Evolutionary conservation across 2,113 vertebrate species (phyloP), one percentile per base, ranked within the genome.

Genomic region (Eubucco bourcierii): DNA sequence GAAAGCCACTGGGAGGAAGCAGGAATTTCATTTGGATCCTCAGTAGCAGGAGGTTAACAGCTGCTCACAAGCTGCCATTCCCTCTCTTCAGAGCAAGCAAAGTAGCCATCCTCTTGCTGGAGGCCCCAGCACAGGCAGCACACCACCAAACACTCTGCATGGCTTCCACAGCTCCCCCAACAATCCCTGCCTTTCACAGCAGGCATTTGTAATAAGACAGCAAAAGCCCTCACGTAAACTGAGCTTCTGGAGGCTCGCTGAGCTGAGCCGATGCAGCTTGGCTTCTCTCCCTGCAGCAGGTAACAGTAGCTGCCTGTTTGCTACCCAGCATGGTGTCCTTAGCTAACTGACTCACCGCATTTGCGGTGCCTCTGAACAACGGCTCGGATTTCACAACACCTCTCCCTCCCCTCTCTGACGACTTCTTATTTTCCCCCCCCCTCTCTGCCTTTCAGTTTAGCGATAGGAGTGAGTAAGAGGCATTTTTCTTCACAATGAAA

Each of bases 401-500:
- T 73, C 68, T 68, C 53, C 73, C 74, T 72, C 66, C 70, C 59
- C 75, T 39, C 75, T 39, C 12, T 61, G 15, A 71, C 68, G 15
- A 71, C 72, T 74, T 93, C 63, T 70, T 67, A 20, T 50, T 31
- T 10, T 71, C 15, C 15, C 41, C 41, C 4, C 5, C 9, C 12
- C 25, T 21, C 34, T 16, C 27, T 6, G 3, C 31, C 47, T 80
- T 77, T 84, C 46, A 60, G 67, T 60, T 90, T 80, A 46, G 77
- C 34, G 76, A 85, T 1, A 79, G 60, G 41, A 56, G 46, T 79
- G 31, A 60, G 21, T 86, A 65, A 64, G 52, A 80, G 28, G 39
- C 24, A 44, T 82, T 92, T 83, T 87, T 80, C 63, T 89, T 94
- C 87, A 39, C 25, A 56, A 94, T 28, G 41, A 80, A 90, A 77